Conservation (phyloP, 1,140 invertebrate genomes). For the Adelges cooleyi region DNA sequence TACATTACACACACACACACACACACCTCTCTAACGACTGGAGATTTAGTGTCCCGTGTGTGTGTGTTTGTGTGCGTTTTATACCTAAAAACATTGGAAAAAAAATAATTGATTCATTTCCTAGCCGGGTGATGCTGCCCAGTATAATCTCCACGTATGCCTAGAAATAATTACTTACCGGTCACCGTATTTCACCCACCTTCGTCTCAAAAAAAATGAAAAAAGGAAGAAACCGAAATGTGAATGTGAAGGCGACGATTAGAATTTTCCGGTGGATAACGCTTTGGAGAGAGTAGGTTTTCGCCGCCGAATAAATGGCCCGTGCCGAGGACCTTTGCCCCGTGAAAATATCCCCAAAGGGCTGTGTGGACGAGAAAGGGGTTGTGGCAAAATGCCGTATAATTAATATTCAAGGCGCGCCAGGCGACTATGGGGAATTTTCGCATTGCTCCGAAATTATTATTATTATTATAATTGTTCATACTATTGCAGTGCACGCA, state of each 20-base stretch:
- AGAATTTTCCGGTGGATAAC: constrained; percentile 14
- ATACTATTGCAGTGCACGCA: too few relatives aligned
- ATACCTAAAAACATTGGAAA: too few relatives aligned
- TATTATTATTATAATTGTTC: too few relatives aligned
- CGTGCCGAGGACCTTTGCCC: not conserved
- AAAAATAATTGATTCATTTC: too few relatives aligned
- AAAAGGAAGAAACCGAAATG: too few relatives aligned
- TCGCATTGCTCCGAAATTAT: not conserved
- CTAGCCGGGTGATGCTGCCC: too few relatives aligned
- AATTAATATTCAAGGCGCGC: constrained; percentile 13
- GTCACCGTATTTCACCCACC: too few relatives aligned
- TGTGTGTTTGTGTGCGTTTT: too few relatives aligned
- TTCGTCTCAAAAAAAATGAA: too few relatives aligned
- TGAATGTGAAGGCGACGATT: not conserved
- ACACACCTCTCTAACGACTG: constrained; percentile 10
- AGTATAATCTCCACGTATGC: too few relatives aligned
- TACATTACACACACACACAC: not conserved
- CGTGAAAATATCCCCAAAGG: not conserved
- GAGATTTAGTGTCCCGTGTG: constrained; percentile 1
- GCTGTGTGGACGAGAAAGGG: not conserved
- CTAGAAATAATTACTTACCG: too few relatives aligned
- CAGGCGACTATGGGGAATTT: too few relatives aligned
- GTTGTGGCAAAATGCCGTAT: not conserved
- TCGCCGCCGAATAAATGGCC: not conserved
- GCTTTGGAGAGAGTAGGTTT: not conserved